Base-by-base conservation (phyloP, 1,140 invertebrate genomes). In the Parasteatoda tepidariorum region DNA sequence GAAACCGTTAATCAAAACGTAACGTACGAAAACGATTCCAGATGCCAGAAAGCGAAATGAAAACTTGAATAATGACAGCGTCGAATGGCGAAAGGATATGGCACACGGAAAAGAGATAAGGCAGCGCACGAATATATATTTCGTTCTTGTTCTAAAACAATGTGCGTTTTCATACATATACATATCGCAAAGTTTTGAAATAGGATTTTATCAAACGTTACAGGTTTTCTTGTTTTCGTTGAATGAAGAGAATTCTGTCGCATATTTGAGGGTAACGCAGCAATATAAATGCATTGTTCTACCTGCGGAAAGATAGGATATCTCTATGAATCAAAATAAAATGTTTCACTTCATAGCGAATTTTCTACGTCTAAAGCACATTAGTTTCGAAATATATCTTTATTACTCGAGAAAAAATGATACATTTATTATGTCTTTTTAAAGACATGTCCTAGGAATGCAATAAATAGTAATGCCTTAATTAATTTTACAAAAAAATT, bases 1-100 rank as follows among this genome's bases (percentile, higher is more conserved):
- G 74, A 78, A 78, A 78, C 74, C 74, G 74, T 78, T 78, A 78
- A 78, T 78, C 74, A 78, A 78, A 78, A 78, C 68, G 74, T 66
- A 78, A 38, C 74, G 74, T 28, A 48, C 67, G 11, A 31, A 78
- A 66, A 66, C 74, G 74, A 66, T 78, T 78, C 74, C 55, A 24
- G 38, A 54, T 78, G 74, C 38, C 74, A 78, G 61, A 64, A 66
- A 78, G 62, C 74, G 74, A 78, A 78, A 64, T 78, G 74, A 78
- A 78, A 78, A 78, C 61, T 78, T 78, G 74, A 78, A 78, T 78
- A 78, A 78, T 78, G 74, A 78, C 62, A 33, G 34, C 33, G 41
- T 24, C 38, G 74, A 78, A 78, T 66, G 74, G 74, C 74, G 74
- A 78, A 78, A 78, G 74, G 74, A 78, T 78, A 78, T 64, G 74